Evolutionary conservation across 2,797 vertebrate genomes (phyloP).

Genomic region (Myotis myotis): DNA sequence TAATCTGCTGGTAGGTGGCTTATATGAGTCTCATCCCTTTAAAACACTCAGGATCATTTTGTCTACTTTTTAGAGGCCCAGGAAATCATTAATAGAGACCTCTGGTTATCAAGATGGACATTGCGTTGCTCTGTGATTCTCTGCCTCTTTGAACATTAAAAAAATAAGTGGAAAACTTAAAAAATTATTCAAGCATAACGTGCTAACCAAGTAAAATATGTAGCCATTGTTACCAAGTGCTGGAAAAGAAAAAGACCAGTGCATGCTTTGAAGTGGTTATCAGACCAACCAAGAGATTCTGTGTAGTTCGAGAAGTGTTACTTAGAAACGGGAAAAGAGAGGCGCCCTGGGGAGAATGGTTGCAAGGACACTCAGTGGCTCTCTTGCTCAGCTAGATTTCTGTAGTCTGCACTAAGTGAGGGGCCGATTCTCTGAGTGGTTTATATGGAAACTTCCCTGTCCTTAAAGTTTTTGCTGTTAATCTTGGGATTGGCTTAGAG

Average conservation of each 20-base stretch:
- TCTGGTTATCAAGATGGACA: conserved; percentile 1
- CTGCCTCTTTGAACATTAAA: not conserved
- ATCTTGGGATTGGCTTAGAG: not conserved
- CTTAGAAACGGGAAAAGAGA: not conserved
- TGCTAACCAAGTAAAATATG: not conserved
- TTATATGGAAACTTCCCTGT: not conserved
- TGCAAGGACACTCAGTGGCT: not conserved
- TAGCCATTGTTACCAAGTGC: not conserved
- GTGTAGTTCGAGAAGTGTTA: not conserved
- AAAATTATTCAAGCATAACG: not conserved
- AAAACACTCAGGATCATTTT: not conserved
- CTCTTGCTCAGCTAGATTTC: not conserved
- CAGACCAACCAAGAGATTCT: not conserved
- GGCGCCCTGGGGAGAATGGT: not conserved
- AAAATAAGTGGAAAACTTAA: not conserved
- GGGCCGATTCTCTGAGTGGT: not conserved
- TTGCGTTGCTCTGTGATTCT: not conserved
- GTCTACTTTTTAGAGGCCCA: conserved; percentile 6
- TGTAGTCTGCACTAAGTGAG: not conserved
- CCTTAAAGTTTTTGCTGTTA: not conserved
- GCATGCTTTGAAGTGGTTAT: conserved; percentile 9
- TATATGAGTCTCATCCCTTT: not conserved
- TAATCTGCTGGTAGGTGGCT: not conserved
- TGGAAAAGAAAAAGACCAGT: not conserved
- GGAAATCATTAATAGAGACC: conserved; percentile 19